These are phyloP conservation scores for Furnarius figulus DNA, from an alignment of 2,113 vertebrate species.

Conservation along the genomic window DNA sequence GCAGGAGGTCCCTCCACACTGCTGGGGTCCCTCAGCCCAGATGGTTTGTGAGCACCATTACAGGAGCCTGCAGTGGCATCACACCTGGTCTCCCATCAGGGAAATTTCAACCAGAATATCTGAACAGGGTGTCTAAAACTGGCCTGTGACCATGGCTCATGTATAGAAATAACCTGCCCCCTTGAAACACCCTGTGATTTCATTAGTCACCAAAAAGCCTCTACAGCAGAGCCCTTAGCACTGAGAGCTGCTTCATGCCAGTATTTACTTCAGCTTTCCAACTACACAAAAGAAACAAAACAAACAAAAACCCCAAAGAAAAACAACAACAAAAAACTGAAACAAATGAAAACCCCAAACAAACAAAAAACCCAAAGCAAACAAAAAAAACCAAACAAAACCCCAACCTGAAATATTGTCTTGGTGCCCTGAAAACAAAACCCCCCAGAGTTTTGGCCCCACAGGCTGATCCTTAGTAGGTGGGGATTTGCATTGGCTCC, in stretches of 20 bases:
- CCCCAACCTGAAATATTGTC: not conserved
- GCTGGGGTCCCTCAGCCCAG: not conserved
- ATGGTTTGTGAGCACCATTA: not conserved
- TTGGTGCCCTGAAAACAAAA: conserved; percentile 37
- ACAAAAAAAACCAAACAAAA: not conserved
- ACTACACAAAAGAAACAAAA: not conserved
- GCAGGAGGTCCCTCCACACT: not conserved
- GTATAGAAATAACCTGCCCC: not conserved
- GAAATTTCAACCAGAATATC: not conserved
- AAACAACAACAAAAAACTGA: not conserved
- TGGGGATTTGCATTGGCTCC: conserved; percentile 12
- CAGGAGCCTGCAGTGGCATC: not conserved
- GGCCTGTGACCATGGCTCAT: not conserved
- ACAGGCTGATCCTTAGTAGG: not conserved
- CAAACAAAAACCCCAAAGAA: too few relatives aligned
- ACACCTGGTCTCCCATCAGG: not conserved
- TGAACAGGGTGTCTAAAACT: not conserved
- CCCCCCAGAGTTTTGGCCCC: conserved; percentile 25
- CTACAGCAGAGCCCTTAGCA: not conserved
- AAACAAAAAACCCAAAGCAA: not conserved
- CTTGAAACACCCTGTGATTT: not conserved
- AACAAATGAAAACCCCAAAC: not conserved
- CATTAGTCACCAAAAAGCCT: not conserved
- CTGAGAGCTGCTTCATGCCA: not conserved
- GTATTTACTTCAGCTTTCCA: not conserved